A percentile compares a stretch with the other conserved stretches of the same genome.
These are phyloP conservation scores for Holothuria scabra DNA, from an alignment of 53 echinoderm and acorn worm genomes.

Conservation along the genomic window DNA sequence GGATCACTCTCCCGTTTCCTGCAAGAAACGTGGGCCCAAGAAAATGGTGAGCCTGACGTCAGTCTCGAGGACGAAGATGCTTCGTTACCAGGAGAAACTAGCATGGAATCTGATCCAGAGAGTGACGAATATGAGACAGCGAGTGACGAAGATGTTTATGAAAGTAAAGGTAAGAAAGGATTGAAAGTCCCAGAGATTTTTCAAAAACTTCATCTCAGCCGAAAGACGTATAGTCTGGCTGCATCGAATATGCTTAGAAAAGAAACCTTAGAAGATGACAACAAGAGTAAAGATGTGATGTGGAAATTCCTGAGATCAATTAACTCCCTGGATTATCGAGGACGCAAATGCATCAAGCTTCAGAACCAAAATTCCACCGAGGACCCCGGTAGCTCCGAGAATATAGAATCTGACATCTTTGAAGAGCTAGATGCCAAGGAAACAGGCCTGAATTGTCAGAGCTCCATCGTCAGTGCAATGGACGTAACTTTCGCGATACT, in stretches of 20 bases:
- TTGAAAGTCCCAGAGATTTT: no score
- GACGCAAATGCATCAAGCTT: slow-evolving; percentile 4
- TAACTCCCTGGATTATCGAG: slow-evolving; percentile 33
- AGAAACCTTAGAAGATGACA: background rate
- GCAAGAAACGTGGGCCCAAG: background rate
- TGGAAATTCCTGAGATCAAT: slow-evolving; percentile 18
- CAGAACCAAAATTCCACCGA: background rate
- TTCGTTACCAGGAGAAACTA: no score
- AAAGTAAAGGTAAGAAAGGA: no score
- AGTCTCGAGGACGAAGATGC: background rate
- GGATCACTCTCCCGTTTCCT: background rate
- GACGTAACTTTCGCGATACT: slow-evolving; percentile 28
- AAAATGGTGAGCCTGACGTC: background rate
- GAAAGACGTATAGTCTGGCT: no score
- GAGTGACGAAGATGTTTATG: background rate
- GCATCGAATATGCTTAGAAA: background rate
- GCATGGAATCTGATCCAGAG: background rate
- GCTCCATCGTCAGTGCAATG: slow-evolving; percentile 12
- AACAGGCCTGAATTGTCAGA: background rate
- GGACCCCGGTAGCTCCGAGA: background rate
- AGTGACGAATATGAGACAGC: slow-evolving; percentile 3
- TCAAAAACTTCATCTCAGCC: no score
- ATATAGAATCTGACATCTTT: slow-evolving; percentile 5
- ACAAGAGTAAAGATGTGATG: background rate
- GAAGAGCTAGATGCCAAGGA: background rate